Evolutionary conservation across 2,797 vertebrate genomes (phyloP), one percentile per base, ranked within the genome.

Genomic region (Salarias fasciatus): DNA sequence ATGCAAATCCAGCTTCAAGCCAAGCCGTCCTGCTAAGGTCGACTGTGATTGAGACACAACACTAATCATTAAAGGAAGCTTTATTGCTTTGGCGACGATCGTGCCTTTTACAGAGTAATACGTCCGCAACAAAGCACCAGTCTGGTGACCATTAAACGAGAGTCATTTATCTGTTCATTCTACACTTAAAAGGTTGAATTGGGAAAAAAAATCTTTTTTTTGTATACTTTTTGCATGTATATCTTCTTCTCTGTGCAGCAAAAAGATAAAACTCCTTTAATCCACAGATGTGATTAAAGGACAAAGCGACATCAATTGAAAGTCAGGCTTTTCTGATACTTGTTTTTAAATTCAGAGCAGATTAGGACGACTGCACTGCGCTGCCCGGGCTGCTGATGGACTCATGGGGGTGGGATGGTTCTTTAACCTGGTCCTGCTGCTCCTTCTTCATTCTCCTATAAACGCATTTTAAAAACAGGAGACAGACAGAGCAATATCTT

Each of bases 351-450:
- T 53, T 29, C 69, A 81, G 36, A 74, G 54, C 55, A 71, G 63
- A 75, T 76, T 53, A 56, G 40, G 37, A 73, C 1, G 35, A 63
- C 15, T 61, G 40, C 51, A 63, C 29, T 43, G 6, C 1, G 4
- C 40, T 68, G 58, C 54, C 44, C 75, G 35, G 54, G 76, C 56
- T 58, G 67, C 69, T 62, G 63, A 56, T 74, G 65, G 53, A 61
- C 58, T 49, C 9, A 28, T 41, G 53, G 67, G 60, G 59, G 73
- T 59, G 73, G 77, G 54, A n/a, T 45, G 70, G 58, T 72, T 72
- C 68, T 85, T 75, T 76, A 82, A 84, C 77, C 65, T 74, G 78
- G 68, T 75, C 69, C 68, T 43, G 55, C 42, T 41, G 44, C 55
- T 67, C 48, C 52, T 33, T 56, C 33, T 46, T 38, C 9, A 35